Evolutionary conservation across 2,888 invertebrate genomes (phyloP), one percentile per base, ranked within the genome.

Genomic region (Escarpia spicata): DNA sequence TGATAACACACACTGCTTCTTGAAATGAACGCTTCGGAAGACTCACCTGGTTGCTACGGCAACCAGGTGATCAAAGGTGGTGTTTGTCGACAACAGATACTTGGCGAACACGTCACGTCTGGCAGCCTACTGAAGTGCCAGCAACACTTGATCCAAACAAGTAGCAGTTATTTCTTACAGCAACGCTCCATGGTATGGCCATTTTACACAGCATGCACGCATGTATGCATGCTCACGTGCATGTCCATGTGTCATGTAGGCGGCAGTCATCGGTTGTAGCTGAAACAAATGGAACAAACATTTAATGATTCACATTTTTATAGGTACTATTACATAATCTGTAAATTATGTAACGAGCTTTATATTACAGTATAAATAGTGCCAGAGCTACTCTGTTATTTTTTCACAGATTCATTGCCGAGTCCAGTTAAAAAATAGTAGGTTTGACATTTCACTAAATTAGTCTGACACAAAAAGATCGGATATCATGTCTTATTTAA

Each of bases 41-140:
- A 75, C 75, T 75, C 26, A 75, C 75, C 75, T 75, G 75, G 75
- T 75, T n/a, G 75, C 75, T n/a, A 75, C 6, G n/a, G n/a, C 75
- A 75, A 75, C 75, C 75, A 75, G 75, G 75, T 75, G 75, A 75
- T 26, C 75, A 75, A 75, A 75, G 75, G 75, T 75, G 75, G 75
- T 8, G 75, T n/a, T 75, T 26, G 75, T 6, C 75, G n/a, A n/a
- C 26, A 6, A 19, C 19, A 26, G 19, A 6, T 75, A 75, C 75
- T 75, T 75, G 75, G 75, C 26, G n/a, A 15, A 26, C 2, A 26
- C 3, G 26, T 75, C 26, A 75, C 75, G 19, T 75, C 75, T 75
- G 75, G 19, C 1, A 26, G 26, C 75, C 75, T 19, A 26, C 75
- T 26, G 75, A 75, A 75, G 75, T 75, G 75, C 19, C 75, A n/a